phyloP scores from a whole-genome alignment of 2,113 vertebrate genomes.

The Forbesichthys agassizii region DNA sequence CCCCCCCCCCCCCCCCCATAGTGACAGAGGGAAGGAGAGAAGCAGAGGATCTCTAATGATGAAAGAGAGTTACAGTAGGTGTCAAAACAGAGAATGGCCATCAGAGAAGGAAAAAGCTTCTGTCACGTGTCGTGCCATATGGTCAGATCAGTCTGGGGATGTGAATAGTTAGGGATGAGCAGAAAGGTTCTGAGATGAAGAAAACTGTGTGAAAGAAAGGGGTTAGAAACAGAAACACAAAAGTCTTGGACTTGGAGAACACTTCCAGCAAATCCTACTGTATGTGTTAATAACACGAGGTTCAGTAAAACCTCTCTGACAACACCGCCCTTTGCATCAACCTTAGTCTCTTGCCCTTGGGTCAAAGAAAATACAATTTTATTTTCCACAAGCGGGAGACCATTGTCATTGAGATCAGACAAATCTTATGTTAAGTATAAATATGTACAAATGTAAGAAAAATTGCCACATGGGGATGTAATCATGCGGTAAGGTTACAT shows the following conservation, averaged over 20 bases:
- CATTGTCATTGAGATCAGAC: slow-evolving; percentile 3
- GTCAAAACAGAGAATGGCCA: neutral
- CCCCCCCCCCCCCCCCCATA: too few species aligned
- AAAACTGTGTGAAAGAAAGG: slow-evolving; percentile 9
- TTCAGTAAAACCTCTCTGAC: neutral
- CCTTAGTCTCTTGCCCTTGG: slow-evolving; percentile 8
- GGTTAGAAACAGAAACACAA: neutral
- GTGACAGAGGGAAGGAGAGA: slow-evolving; percentile 10
- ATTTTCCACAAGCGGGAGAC: slow-evolving; percentile 3
- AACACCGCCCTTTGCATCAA: slow-evolving; percentile 36
- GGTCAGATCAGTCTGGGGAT: slow-evolving; percentile 33
- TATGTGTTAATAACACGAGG: too few species aligned
- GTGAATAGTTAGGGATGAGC: neutral
- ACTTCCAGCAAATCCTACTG: too few species aligned
- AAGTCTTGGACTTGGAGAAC: slow-evolving; percentile 8
- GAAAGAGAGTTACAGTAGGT: slow-evolving; percentile 1
- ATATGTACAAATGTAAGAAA: neutral
- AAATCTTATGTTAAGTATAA: neutral
- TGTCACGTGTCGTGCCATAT: slow-evolving; percentile 42
- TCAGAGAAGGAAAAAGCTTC: neutral
- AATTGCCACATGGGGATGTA: slow-evolving; percentile 1
- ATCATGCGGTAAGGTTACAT: slow-evolving; percentile 5
- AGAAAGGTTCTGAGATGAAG: neutral
- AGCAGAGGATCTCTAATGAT: neutral
- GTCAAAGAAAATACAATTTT: slow-evolving; percentile 6